Base-by-base conservation (phyloP, 2,797 vertebrate species). In the Lithobates pipiens region DNA sequence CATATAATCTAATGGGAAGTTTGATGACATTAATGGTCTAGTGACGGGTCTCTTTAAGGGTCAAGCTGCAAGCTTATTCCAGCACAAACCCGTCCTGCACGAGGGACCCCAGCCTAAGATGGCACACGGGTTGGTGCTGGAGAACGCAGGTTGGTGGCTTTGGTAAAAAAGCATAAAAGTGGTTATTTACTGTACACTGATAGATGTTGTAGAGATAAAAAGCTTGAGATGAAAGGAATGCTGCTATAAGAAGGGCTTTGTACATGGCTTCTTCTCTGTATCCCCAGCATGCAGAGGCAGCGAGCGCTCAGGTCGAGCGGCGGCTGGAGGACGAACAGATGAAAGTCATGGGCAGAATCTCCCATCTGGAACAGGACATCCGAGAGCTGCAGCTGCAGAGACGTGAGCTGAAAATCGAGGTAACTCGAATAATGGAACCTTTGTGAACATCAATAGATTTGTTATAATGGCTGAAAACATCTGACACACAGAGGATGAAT, bases 381-480 rank as follows among this genome's bases (percentile, higher is more conserved):
- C 92, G 94, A 71, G 97, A 97, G 85, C 94, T 97, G 5, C 95
- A 97, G 88, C 96, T 96, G 44, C 96, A 95, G 92, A 95, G 92
- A 88, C 96, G 96, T 90, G 97, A 97, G 88, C 91, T 97, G 6
- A 95, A 95, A 85, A 97, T 97, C 1, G 96, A 96, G 95, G 97
- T 97, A 91, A 92, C 36, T 13, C 9, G 2, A 10, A 6, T 15
- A 78, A 44, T 50, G 23, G 67, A n/a, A 29, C 50, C 23, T 15
- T 27, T 72, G 15, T 57, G 50, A 57, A 57, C 50, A 13, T 57
- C 50, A 57, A 57, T 57, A 21, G 5, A 57, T 57, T 57, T 57
- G 16, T 3, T 21, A 57, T 57, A 6, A 5, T 46, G 44, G 11
- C 44, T 46, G 13, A 46, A 46, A 46, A 57, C 18, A 57, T 21